Base-by-base conservation (phyloP, 2,888 invertebrate genomes). In the Diloba caeruleocephala region DNA sequence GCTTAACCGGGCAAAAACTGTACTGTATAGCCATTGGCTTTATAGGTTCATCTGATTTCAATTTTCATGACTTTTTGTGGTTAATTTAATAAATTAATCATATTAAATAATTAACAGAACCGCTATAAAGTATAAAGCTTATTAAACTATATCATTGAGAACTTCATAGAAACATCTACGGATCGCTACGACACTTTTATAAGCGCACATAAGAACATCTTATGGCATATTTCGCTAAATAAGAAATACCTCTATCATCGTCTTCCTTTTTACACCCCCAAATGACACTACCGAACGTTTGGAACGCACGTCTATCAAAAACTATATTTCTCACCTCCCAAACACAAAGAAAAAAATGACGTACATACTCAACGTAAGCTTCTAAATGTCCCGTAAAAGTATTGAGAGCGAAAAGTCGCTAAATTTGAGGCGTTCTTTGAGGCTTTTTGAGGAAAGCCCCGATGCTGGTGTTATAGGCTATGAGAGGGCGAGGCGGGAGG, bases 391-490 rank as follows among this genome's bases (percentile, higher is more conserved):
- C 84, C 90, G 88, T 88, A 87, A 92, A 90, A 85, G 88, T 89
- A 88, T 92, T 87, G 87, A 83, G 86, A 87, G 88, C 89, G 88
- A 88, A 90, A 90, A 91, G 89, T 91, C 90, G 89, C 90, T 90
- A 89, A 90, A 92, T 92, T 91, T 89, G 87, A 88, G 89, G 87
- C 91, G 85, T 88, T 92, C 85, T 85, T 78, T 82, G 82, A 89
- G 88, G 92, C 92, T 92, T 91, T 78, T 92, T 87, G 89, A 88
- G 87, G 88, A 87, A 90, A 91, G 89, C 87, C 84, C 71, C 85
- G 84, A 83, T 87, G 88, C 84, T 87, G 85, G 88, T 87, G 86
- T 91, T 93, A 93, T 90, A 89, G 92, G 87, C 92, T 85, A 89
- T 92, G 90, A 88, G 87, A 87, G 87, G 87, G 87, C 85, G 84